Evolutionary conservation across 1,140 invertebrate genomes (phyloP), one percentile per base, ranked within the genome.

Genomic region (Pseudomyrmex sp.): DNA sequence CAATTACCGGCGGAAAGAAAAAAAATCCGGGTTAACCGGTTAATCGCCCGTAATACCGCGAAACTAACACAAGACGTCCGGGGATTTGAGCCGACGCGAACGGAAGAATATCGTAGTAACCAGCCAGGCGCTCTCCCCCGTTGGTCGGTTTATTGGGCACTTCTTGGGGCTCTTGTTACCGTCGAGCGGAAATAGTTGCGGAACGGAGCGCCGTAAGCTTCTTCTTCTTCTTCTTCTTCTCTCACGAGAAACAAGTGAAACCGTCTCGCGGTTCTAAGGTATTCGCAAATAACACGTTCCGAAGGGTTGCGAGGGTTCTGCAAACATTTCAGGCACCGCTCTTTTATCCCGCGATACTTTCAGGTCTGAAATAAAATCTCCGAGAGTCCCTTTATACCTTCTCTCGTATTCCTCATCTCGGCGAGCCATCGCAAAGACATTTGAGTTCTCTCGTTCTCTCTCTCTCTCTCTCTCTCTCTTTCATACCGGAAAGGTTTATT

Each of bases 251-350:
- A 77, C 77, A 68, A 88, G 58, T 50, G 62, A 76, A 84, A 86
- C 77, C 84, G 75, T 82, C 76, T 85, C 85, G 80, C 66, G 76
- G 35, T 35, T 35, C 35, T 70, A 70, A 86, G 87, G 88, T 86
- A 89, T 89, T 89, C 87, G 88, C 87, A 89, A 89, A 89, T 89
- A 89, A 89, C 82, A 89, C 85, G 87, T 89, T 88, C 58, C 82
- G 76, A 61, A 88, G 79, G 83, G 86, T 70, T 85, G 23, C 44
- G 72, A 18, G 68, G 80, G 87, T 84, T 88, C 87, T 84, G 88
- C 88, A 89, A 89, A 89, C 84, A 89, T 89, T 79, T 73, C 85
- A 68, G 63, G 85, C 56, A 59, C 86, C 86, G 72, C 73, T 88
- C 86, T 88, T 80, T 87, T 84, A 87, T 88, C 82, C 82, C 1